These are phyloP conservation scores for Theropithecus gelada DNA, from an alignment of 2,113 vertebrate genomes.

Conservation along the genomic window DNA sequence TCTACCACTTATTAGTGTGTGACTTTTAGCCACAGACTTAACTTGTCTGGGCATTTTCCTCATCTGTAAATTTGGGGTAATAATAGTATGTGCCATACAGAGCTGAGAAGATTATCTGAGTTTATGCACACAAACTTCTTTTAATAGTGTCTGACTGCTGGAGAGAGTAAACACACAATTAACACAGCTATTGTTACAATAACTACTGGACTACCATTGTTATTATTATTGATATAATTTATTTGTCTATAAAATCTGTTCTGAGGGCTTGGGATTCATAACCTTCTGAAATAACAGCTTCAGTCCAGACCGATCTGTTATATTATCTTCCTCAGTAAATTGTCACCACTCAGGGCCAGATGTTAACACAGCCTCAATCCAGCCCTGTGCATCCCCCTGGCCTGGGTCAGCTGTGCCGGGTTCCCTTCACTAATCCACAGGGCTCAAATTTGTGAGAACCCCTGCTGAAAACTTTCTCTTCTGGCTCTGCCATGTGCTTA, in stretches of 20 bases:
- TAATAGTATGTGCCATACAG: not conserved
- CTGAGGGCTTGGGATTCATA: not conserved
- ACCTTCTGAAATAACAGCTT: not conserved
- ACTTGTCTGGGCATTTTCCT: not conserved
- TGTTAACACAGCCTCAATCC: not conserved
- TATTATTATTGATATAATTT: not conserved
- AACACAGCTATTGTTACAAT: not conserved
- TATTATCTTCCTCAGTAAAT: not conserved
- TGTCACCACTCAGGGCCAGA: not conserved
- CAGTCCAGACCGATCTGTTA: not conserved
- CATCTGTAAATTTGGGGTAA: not conserved
- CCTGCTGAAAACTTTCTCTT: not conserved
- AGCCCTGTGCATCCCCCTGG: not conserved
- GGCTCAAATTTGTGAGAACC: not conserved
- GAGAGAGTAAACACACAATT: not conserved
- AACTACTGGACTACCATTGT: not conserved
- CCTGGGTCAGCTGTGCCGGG: not conserved
- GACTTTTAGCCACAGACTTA: not conserved
- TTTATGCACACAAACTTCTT: not conserved
- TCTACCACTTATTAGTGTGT: not conserved
- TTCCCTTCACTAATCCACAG: not conserved
- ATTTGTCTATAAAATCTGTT: not conserved
- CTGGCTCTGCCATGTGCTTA: not conserved
- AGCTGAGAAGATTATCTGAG: not conserved
- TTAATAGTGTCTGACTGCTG: not conserved